Base-by-base conservation (phyloP, 2,888 invertebrate genomes). In the Caenorhabditis sp. region DNA sequence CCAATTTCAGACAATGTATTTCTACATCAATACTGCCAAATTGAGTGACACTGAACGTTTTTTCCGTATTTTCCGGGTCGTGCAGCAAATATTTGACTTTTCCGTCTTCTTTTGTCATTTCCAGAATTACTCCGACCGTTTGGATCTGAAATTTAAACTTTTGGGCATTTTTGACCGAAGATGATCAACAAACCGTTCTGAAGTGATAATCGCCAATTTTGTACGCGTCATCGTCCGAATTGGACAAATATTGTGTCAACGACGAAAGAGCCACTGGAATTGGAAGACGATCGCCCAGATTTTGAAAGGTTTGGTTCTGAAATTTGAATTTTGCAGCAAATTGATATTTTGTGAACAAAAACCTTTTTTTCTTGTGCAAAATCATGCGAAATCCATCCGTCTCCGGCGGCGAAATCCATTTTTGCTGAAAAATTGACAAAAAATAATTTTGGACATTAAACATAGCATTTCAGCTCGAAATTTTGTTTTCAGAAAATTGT, bases 201-300 rank as follows among this genome's bases (percentile, higher is more conserved):
- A 70, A 70, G 32, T 53, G 43, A 27, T n/a, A 53, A 22, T 59
- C 59, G n/a, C 59, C 59, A 4, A 70, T 37, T 32, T 39, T 43
- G 15, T 59, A 53, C 11, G n/a, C 5, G 15, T 61, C 70, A 8
- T 27, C 70, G 6, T 45, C 45, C 0, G 59, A 59, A 24, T 53
- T 41, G 1, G 32, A 30, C 27, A 59, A 35, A 41, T 50, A 41
- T 15, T 48, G 13, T 11, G 22, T 45, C 53, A 70, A 27, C 17
- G 45, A 17, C 4, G 59, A 20, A 15, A 70, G 20, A 15, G 70
- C 53, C 5, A 70, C 70, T 3, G 70, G 59, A 6, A 70, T 13
- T 8, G 70, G 70, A 13, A 70, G 30, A 37, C 46, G 52, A 27
- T 70, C 70, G 20, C 70, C 68, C 8, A 68, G 59, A 24, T 35